These are phyloP conservation scores for Entomobrya proxima DNA, from an alignment of 2,888 invertebrate genomes.

Conservation along the genomic window DNA sequence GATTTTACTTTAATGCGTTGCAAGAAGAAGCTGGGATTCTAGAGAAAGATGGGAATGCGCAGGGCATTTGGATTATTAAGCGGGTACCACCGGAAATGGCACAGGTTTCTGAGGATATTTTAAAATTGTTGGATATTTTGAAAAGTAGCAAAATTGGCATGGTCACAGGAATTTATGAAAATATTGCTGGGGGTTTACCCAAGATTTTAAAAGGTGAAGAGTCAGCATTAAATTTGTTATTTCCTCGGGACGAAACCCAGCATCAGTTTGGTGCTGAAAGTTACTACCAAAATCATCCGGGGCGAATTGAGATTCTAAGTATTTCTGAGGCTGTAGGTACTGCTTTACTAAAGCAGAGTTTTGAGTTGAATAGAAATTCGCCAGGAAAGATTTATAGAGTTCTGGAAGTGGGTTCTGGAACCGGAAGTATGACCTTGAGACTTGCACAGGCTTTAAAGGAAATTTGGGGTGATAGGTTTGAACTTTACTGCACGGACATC, in stretches of 20 bases:
- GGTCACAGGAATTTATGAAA: neutral
- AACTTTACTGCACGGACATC: conserved; percentile 56
- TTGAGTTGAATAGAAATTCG: neutral
- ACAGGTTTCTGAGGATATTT: neutral
- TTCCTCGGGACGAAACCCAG: neutral
- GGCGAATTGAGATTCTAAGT: neutral
- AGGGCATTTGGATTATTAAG: neutral
- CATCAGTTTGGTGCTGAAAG: neutral
- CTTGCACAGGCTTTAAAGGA: neutral
- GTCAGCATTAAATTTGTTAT: neutral
- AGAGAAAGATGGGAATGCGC: too few species aligned
- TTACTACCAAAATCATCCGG: neutral
- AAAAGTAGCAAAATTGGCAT: neutral
- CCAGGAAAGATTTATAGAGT: neutral
- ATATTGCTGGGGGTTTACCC: neutral
- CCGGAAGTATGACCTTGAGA: neutral
- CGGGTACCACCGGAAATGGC: neutral
- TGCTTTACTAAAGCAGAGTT: neutral
- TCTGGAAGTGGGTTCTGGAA: conserved; percentile 22
- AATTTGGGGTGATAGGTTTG: neutral
- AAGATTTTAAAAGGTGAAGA: neutral
- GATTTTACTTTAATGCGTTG: neutral
- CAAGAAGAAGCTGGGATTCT: neutral
- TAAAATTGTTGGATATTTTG: neutral
- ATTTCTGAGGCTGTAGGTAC: neutral